Evolutionary conservation across 2,888 invertebrate species (phyloP), one percentile per base, ranked within the genome.

Genomic region (Epinotia nisella): DNA sequence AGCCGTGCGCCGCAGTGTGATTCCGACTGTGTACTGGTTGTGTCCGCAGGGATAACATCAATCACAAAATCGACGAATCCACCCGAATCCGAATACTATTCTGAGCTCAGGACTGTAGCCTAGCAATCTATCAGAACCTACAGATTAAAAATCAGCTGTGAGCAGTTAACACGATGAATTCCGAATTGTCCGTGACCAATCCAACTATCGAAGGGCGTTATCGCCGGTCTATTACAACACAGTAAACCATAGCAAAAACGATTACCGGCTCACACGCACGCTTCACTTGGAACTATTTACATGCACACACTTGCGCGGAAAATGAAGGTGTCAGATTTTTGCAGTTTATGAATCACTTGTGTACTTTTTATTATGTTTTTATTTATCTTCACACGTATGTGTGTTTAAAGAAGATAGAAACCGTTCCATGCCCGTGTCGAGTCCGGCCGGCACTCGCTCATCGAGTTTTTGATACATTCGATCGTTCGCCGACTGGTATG

Each of bases 271-370:
- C 61, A 53, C 67, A 51, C 62, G 78, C 75, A 77, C 77, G 77
- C 79, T 81, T 82, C 80, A 78, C 79, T 78, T 78, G 80, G 82
- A 76, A 78, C 80, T 87, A 83, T 87, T 87, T 85, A 84, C 84
- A n/a, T n/a, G n/a, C n/a, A 80, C 77, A 85, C 78, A 80, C 76
- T 85, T 83, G 9, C 3, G 75, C 78, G 72, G 76, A 79, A 78
- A 78, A 75, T 59, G 75, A 77, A 78, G 76, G 77, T 75, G 76
- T 76, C 70, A 75, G 67, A 56, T 61, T 29, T 49, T 15, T 62
- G 70, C 58, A 24, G 58, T 17, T 45, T 19, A 11, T 60, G 65
- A 65, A 39, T 70, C 51, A 53, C 39, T 35, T 65, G 24, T 59
- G 62, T 29, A 71, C 53, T 41, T 61, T 41, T 41, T 15, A 45